Percentiles rank a stretch among this genome's conserved stretches.
phyloP scores from a whole-genome alignment of 2,113 vertebrate genomes.

The Gopherus flavomarginatus region DNA sequence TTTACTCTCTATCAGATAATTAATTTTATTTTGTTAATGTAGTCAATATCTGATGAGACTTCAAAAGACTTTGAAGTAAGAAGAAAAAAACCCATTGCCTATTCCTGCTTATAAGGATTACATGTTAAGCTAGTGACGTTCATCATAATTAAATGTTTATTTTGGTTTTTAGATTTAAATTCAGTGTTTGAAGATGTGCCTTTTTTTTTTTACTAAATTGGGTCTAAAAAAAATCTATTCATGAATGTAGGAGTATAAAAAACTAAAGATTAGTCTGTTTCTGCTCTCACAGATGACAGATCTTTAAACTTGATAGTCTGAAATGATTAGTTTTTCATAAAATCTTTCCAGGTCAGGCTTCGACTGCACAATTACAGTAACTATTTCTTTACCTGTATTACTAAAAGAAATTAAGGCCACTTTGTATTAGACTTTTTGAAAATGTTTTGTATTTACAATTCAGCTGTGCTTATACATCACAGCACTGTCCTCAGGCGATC shows the following conservation, averaged over 20 bases:
- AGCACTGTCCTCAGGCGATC: slow-evolving; percentile 70
- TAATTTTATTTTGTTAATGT: slow-evolving; percentile 33
- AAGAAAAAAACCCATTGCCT: slow-evolving; percentile 18
- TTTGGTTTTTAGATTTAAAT: slow-evolving; percentile 73
- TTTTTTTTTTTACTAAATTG: slow-evolving; percentile 75
- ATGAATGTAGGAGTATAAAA: slow-evolving; percentile 78
- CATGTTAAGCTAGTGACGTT: slow-evolving; percentile 63
- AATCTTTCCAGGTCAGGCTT: slow-evolving; percentile 74
- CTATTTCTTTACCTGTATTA: slow-evolving; percentile 72
- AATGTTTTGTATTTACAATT: slow-evolving; percentile 78
- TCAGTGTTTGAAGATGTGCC: slow-evolving; percentile 81
- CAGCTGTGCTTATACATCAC: slow-evolving; percentile 71
- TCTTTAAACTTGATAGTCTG: slow-evolving; percentile 63
- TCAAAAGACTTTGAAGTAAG: slow-evolving; percentile 53
- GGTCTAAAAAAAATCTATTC: slow-evolving; percentile 63
- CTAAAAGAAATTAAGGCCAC: slow-evolving; percentile 77
- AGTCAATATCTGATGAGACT: slow-evolving; percentile 23
- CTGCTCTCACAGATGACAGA: slow-evolving; percentile 60
- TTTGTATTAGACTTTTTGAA: slow-evolving; percentile 79
- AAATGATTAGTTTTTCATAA: slow-evolving; percentile 73
- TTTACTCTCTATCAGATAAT: slow-evolving; percentile 42
- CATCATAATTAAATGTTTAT: slow-evolving; percentile 56
- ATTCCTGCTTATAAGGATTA: slow-evolving; percentile 54
- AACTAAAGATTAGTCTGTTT: slow-evolving; percentile 54
- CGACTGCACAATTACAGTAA: slow-evolving; percentile 78